Evolutionary conservation across 1,140 invertebrate genomes (phyloP).

Genomic region (Sipha flava): DNA sequence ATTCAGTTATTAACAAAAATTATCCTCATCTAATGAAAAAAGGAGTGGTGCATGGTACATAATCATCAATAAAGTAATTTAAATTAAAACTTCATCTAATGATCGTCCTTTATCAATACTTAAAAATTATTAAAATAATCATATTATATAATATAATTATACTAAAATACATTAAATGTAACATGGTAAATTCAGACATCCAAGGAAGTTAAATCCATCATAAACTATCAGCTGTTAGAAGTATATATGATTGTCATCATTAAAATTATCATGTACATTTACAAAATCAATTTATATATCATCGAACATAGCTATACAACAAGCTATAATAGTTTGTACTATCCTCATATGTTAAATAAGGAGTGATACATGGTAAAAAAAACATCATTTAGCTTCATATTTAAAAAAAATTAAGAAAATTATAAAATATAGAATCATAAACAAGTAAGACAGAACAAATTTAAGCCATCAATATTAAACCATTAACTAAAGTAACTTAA

Average conservation of each 20-base stretch:
- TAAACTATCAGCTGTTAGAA: not conserved
- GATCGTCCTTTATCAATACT: too few species aligned
- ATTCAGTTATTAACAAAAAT: too few species aligned
- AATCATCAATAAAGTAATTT: not conserved
- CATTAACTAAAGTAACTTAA: too few species aligned
- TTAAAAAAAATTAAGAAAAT: not conserved
- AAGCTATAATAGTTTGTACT: not conserved
- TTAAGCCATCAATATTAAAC: too few species aligned
- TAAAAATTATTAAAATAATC: not conserved
- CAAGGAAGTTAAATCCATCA: not conserved
- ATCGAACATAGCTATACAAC: not conserved
- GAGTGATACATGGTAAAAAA: slow-evolving; percentile 7
- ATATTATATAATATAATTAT: too few species aligned
- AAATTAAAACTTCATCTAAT: too few species aligned
- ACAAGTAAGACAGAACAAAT: too few species aligned
- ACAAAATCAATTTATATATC: not conserved
- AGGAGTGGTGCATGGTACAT: slow-evolving; percentile 1
- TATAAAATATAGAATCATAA: not conserved
- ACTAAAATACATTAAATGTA: too few species aligned
- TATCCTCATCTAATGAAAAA: not conserved
- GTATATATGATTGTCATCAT: not conserved
- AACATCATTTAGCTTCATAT: not conserved
- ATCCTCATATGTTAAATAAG: slow-evolving; percentile 16
- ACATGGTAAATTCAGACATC: too few species aligned
- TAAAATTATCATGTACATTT: not conserved